Base-by-base conservation (phyloP, 2,888 invertebrate species). In the Pachliopta kotzebuea region DNA sequence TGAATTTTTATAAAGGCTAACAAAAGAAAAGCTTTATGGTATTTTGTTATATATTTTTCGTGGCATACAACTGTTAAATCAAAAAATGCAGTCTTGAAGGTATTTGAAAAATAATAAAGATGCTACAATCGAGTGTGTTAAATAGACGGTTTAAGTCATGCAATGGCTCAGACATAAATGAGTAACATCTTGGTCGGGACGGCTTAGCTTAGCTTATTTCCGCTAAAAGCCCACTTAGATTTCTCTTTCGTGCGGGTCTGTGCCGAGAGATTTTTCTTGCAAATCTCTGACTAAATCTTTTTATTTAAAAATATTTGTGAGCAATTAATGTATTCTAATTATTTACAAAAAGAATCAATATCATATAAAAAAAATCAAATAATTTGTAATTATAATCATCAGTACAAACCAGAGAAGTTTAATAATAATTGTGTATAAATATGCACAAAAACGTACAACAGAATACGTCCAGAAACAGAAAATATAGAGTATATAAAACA, bases 141-240 rank as follows among this genome's bases (percentile, higher is more conserved):
- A 26, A 31, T 45, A 45, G 61, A 70, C 69, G 68, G 70, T 68
- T 69, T 73, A 72, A 75, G 76, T 78, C 85, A 84, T 84, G 82
- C 81, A 85, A 81, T 81, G 80, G 80, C 76, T 79, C 79, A 81
- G 80, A 84, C 78, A 84, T 84, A 85, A 89, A 86, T 87, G 85
- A 86, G 80, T 77, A 84, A 86, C 86, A 83, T 85, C 81, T 84
- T 87, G 88, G 83, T 81, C 78, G 78, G 83, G 87, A 85, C 84
- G 88, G 88, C 88, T 91, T 87, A 90, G 88, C 88, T 91, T 87
- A 90, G 86, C 88, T 86, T 81, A 85, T 86, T 88, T 80, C 80
- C 81, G 79, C 88, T 90, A 90, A 90, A 90, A 91, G 90, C 90
- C 88, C 89, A 90, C 90, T 91, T 89, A 90, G 85, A 87, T 80